phyloP scores from a whole-genome alignment of 1,140 invertebrate genomes.

The Aphaenogaster ashmeadi region DNA sequence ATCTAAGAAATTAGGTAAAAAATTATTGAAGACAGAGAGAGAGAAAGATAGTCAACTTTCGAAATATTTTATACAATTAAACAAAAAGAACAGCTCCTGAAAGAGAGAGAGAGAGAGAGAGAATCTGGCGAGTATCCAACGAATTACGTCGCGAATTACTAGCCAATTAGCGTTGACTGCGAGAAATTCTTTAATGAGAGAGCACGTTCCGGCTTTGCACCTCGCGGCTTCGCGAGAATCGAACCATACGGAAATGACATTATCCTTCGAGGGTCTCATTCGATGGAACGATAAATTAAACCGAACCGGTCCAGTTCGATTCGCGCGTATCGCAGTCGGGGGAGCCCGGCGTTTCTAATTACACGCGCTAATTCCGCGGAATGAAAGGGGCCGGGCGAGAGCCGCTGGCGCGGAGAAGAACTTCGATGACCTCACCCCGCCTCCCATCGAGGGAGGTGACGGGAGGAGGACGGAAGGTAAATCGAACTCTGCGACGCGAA shows the following conservation, averaged over 20 bases:
- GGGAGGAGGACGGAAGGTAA: slow-evolving; percentile 20
- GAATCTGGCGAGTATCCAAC: not conserved
- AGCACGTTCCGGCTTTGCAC: slow-evolving; percentile 1
- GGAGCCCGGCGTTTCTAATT: slow-evolving; percentile 43
- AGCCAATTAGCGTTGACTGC: slow-evolving; percentile 29
- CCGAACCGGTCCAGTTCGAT: slow-evolving; percentile 20
- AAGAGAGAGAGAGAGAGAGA: too few species aligned
- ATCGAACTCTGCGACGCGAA: slow-evolving; percentile 52
- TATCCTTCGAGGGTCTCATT: slow-evolving; percentile 28
- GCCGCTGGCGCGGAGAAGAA: not conserved
- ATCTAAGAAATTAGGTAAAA: not conserved
- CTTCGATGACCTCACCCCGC: slow-evolving; percentile 11
- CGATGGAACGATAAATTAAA: slow-evolving; percentile 22
- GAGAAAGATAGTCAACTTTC: not conserved
- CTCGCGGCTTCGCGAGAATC: not conserved
- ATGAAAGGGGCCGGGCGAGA: slow-evolving; percentile 43
- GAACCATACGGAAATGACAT: slow-evolving; percentile 28
- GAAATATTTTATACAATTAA: not conserved
- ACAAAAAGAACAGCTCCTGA: too few species aligned
- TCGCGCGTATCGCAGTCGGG: slow-evolving; percentile 42
- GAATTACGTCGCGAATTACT: slow-evolving; percentile 32
- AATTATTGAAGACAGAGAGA: not conserved
- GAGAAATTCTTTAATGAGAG: not conserved
- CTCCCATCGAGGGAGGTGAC: not conserved
- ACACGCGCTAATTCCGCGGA: slow-evolving; percentile 56